A percentile compares a stretch with the other conserved stretches of the same genome.
Conservation (phyloP, 2,797 vertebrate species). For the Catamblyrhynchus diadema region DNA sequence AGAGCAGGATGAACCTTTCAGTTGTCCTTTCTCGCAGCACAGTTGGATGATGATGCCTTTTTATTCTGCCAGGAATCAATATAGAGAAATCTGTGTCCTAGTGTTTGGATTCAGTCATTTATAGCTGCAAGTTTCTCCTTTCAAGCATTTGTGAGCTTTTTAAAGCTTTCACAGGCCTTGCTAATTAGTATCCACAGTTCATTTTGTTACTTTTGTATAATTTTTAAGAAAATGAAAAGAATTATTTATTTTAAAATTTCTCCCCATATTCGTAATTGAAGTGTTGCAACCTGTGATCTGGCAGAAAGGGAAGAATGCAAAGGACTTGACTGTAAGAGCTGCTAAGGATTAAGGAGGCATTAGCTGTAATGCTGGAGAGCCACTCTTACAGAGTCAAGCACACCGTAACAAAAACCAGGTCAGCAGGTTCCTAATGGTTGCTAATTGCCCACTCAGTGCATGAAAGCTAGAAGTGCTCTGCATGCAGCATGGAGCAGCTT, state of each 20-base stretch:
- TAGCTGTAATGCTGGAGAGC: constrained; percentile 50
- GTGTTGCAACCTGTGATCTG: neutral
- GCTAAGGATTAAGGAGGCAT: constrained; percentile 48
- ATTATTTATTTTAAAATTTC: neutral
- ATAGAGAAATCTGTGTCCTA: neutral
- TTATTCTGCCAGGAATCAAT: neutral
- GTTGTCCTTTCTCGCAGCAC: neutral
- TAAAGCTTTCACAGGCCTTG: neutral
- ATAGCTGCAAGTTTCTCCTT: neutral
- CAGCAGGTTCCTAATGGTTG: constrained; percentile 13
- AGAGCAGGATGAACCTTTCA: neutral
- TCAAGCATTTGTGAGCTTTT: neutral
- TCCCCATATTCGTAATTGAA: neutral
- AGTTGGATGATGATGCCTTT: neutral
- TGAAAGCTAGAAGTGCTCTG: neutral
- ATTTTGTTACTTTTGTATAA: neutral
- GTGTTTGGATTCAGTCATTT: neutral
- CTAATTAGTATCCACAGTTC: neutral
- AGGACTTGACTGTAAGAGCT: constrained; percentile 53
- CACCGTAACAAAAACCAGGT: neutral
- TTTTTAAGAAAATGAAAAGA: neutral
- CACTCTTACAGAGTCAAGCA: neutral
- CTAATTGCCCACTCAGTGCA: neutral
- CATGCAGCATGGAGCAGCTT: neutral
- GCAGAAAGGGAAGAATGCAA: constrained; percentile 26